phyloP scores from a whole-genome alignment of 2,888 invertebrate species.

The Heliconius hortense region DNA sequence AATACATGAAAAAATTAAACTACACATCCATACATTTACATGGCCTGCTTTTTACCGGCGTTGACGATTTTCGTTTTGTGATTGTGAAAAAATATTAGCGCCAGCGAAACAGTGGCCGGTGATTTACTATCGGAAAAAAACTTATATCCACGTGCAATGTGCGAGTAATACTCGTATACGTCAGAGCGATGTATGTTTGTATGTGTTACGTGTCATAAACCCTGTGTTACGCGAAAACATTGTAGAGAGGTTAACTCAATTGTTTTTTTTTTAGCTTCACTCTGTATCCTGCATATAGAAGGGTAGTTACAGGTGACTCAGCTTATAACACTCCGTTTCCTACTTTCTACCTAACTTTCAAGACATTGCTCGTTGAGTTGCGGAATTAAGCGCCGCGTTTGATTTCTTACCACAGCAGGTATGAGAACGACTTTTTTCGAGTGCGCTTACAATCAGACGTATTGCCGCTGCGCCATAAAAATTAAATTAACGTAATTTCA shows the following conservation, averaged over 20 bases:
- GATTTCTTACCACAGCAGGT: too few species aligned
- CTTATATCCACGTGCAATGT: conserved; percentile 13
- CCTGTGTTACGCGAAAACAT: neutral
- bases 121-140: conserved; percentile 33
- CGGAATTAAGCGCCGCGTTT: too few species aligned
- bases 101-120: conserved; percentile 34
- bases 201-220: conserved; percentile 15
- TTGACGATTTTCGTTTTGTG: conserved; percentile 36
- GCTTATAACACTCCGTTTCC: too few species aligned
- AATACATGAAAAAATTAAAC: neutral
- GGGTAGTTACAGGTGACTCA: too few species aligned
- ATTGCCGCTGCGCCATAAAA: too few species aligned
- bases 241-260: neutral
- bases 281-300: too few species aligned
- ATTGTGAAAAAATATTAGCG: conserved; percentile 41
- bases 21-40: neutral
- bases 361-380: too few species aligned
- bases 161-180: conserved; percentile 21
- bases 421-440: too few species aligned
- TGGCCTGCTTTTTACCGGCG: conserved; percentile 17
- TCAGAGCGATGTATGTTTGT: conserved; percentile 8
- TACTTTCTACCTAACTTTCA: too few species aligned
- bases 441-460: too few species aligned
- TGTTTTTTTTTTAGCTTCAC: neutral
- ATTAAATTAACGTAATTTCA: too few species aligned